These are phyloP conservation scores for Euplagia quadripunctaria DNA, from an alignment of 2,888 invertebrate genomes.

Conservation along the genomic window DNA sequence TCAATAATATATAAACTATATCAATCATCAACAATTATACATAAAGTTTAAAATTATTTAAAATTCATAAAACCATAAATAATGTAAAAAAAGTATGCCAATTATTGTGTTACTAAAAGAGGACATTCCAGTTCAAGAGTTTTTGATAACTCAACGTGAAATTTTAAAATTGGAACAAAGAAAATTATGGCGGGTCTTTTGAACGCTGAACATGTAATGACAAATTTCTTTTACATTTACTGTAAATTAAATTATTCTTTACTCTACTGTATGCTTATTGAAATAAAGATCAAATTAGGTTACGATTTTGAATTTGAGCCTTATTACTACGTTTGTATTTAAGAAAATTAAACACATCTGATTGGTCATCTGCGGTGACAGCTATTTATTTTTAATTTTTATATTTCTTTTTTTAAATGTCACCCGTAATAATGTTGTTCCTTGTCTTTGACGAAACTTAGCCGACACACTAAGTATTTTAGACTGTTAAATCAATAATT, in stretches of 20 bases:
- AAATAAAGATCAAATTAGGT: constrained; percentile 17
- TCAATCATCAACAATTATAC: background rate
- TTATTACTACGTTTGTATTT: constrained; percentile 6
- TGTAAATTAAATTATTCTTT: background rate
- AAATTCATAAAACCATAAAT: background rate
- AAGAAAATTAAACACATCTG: constrained; percentile 43
- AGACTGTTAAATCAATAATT: constrained; percentile 32
- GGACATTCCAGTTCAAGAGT: constrained; percentile 44
- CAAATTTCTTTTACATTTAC: constrained; percentile 17
- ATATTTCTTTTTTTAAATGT: constrained; percentile 33
- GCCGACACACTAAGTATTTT: constrained; percentile 32
- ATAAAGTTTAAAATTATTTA: background rate
- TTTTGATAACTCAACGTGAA: constrained; percentile 37
- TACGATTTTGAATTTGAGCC: background rate
- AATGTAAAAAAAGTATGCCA: background rate
- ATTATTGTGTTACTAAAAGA: constrained; percentile 30
- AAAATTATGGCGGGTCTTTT: constrained; percentile 47
- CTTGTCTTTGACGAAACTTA: constrained; percentile 40
- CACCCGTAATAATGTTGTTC: constrained; percentile 46
- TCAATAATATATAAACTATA: background rate
- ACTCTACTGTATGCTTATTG: background rate
- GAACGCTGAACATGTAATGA: constrained; percentile 34
- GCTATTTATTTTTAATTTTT: constrained; percentile 42
- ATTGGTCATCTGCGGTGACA: constrained; percentile 50
- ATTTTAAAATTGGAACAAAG: constrained; percentile 50